These are phyloP conservation scores for Lucinisca nassula DNA, from an alignment of 2,888 invertebrate species.

Conservation along the genomic window DNA sequence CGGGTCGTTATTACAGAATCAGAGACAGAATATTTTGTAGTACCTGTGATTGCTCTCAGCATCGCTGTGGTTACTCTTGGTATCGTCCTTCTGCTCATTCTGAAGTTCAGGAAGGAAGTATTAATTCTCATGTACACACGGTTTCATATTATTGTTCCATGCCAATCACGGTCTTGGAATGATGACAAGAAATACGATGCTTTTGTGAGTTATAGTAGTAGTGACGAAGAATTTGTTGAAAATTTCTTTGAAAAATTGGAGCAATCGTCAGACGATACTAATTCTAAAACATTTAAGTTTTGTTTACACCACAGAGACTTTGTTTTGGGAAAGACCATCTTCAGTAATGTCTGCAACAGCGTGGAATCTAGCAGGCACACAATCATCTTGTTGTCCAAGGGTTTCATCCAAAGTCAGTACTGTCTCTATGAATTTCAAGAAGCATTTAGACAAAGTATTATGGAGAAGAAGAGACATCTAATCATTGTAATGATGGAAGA, in stretches of 20 bases:
- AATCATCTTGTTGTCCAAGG: slow-evolving; percentile 95
- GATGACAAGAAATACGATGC: slow-evolving; percentile 91
- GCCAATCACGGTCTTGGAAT: slow-evolving; percentile 56
- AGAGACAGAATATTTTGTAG: slow-evolving; percentile 52
- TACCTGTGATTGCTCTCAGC: slow-evolving; percentile 57
- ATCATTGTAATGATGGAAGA: slow-evolving; percentile 95
- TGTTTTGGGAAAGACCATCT: slow-evolving; percentile 89
- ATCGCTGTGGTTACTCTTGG: slow-evolving; percentile 45
- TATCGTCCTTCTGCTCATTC: slow-evolving; percentile 28
- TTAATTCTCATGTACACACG: slow-evolving; percentile 78
- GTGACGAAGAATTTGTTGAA: slow-evolving; percentile 95
- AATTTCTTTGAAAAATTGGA: slow-evolving; percentile 94
- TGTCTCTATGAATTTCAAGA: slow-evolving; percentile 96
- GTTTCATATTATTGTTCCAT: slow-evolving; percentile 80
- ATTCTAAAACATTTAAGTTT: slow-evolving; percentile 66
- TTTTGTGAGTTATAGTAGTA: slow-evolving; percentile 96
- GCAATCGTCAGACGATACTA: slow-evolving; percentile 89
- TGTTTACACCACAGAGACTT: slow-evolving; percentile 82
- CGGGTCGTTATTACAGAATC: background rate
- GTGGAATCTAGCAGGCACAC: slow-evolving; percentile 95
- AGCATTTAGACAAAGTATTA: slow-evolving; percentile 93
- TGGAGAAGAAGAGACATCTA: slow-evolving; percentile 92
- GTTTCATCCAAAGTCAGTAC: slow-evolving; percentile 97
- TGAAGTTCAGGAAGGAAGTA: slow-evolving; percentile 71
- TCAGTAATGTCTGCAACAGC: slow-evolving; percentile 96